Evolutionary conservation across 2,113 vertebrate genomes (phyloP).

Genomic region (Nestor notabilis): DNA sequence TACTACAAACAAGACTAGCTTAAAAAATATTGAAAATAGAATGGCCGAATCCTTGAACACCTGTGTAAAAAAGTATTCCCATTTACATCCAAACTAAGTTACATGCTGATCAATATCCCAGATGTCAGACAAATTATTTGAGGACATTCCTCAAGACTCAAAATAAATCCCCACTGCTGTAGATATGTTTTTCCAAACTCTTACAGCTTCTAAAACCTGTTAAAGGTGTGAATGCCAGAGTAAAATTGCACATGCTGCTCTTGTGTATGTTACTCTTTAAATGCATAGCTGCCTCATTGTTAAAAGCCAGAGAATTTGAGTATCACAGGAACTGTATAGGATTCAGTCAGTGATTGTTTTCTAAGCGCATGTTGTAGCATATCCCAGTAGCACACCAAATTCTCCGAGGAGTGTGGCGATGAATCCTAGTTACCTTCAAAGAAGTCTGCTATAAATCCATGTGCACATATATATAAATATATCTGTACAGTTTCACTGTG

Average conservation of each 20-base stretch:
- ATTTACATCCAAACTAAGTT: neutral
- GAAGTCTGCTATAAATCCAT: neutral
- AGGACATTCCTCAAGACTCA: neutral
- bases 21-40: neutral
- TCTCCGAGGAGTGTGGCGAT: neutral
- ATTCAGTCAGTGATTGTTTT: neutral
- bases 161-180: neutral
- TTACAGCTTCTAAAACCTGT: neutral
- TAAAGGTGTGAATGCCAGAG: neutral
- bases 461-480: neutral
- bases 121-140: neutral
- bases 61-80: neutral
- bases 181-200: neutral
- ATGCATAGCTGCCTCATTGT: neutral
- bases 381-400: neutral
- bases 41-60: neutral
- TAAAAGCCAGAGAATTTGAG: constrained; percentile 6
- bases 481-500: neutral
- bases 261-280: neutral
- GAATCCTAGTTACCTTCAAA: constrained; percentile 13
- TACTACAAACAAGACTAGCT: neutral
- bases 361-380: neutral
- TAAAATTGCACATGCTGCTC: neutral
- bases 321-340: neutral
- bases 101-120: neutral